Evolutionary conservation across 2,888 invertebrate species (phyloP), one percentile per base, ranked within the genome.

Genomic region (Dendrolimus houi): DNA sequence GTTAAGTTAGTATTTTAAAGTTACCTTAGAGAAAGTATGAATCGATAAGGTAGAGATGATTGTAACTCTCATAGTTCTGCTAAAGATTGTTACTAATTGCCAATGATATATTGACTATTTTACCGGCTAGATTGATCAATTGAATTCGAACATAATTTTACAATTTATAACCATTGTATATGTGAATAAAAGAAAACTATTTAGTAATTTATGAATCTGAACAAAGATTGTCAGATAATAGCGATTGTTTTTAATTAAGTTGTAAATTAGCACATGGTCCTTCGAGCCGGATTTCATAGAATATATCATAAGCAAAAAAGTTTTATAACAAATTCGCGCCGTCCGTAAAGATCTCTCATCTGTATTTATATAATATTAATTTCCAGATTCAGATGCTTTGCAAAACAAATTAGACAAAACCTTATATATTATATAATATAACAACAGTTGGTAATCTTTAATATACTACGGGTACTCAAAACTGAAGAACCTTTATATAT

Each of bases 1-100:
- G 78, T 81, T 79, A 77, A 74, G 77, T 71, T 82, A 79, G 79
- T 67, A 69, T 70, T 74, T 73, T 75, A 78, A 78, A 72, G 69
- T 75, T 77, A 83, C 70, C 71, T 73, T 80, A 79, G 71, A 64
- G 60, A 68, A 68, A 71, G 71, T 72, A 64, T 70, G 68, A 72
- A 75, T 66, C 70, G 66, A 71, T 71, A 82, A 80, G 70, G 67
- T 79, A 79, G 72, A 74, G 64, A 74, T 62, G 66, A 70, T 63
- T 71, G 69, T 75, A 71, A 71, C 71, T 74, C 74, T 75, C 69
- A 70, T 80, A 81, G 76, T 73, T 73, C 75, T 73, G 77, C 73
- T 78, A 74, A 72, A 71, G 70, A 72, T 73, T 69, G 71, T 71
- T 68, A 64, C 67, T 64, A 63, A 66, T 62, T 63, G 67, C 62